A percentile compares a stretch with the other conserved stretches of the same genome.
phyloP scores from a whole-genome alignment of 2,888 invertebrate species.

The Mythimna vitellina region DNA sequence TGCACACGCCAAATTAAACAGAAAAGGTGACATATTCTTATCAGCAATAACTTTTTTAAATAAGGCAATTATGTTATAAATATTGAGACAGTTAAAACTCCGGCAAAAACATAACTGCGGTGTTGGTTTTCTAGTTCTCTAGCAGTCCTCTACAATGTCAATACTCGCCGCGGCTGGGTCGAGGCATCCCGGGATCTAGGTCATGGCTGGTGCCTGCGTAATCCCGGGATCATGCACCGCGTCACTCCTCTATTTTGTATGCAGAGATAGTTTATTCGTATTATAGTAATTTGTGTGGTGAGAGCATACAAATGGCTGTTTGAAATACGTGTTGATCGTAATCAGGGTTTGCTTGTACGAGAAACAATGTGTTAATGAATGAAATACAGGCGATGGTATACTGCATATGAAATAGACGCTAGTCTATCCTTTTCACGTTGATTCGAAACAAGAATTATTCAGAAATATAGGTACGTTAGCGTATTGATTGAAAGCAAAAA shows the following conservation, averaged over 20 bases:
- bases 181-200: constrained; percentile 67
- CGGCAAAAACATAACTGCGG: constrained; percentile 20
- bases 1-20: not conserved
- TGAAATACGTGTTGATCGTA: constrained; percentile 35
- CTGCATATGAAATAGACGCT: constrained; percentile 4
- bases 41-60: constrained; percentile 1
- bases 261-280: constrained; percentile 30
- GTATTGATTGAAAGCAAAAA: constrained; percentile 6
- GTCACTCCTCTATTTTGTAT: constrained; percentile 48
- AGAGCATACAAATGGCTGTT: constrained; percentile 28
- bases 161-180: constrained; percentile 49
- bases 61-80: not conserved
- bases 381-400: not conserved
- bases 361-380: constrained; percentile 29
- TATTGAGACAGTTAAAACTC: not conserved
- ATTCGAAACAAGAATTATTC: not conserved
- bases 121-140: constrained; percentile 25
- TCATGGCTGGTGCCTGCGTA: constrained; percentile 68
- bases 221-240: constrained; percentile 60
- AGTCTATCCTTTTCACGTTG: not conserved
- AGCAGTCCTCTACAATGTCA: constrained; percentile 47
- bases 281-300: constrained; percentile 36
- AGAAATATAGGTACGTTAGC: no score
- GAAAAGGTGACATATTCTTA: not conserved
- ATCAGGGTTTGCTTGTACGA: constrained; percentile 21